phyloP scores from a whole-genome alignment of 1,140 invertebrate genomes.

The Galleria mellonella region DNA sequence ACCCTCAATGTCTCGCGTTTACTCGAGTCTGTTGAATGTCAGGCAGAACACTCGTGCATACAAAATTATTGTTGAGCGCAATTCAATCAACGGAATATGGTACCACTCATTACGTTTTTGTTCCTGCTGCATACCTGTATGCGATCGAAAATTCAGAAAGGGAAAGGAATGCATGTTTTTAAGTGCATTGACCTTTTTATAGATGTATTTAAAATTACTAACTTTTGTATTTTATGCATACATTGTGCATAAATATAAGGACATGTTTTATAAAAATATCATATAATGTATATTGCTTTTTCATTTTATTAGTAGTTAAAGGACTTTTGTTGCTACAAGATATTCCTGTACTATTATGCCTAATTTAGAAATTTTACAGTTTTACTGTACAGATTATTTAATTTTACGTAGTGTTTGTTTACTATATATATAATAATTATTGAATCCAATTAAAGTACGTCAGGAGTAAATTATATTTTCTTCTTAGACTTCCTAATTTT shows the following conservation, averaged over 20 bases:
- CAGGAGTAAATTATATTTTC: background rate
- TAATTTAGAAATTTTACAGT: no score
- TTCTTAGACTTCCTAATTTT: background rate
- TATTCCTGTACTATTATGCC: no score
- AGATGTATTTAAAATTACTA: no score
- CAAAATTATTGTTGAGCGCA: constrained; percentile 18
- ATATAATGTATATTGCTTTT: no score
- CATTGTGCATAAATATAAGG: no score
- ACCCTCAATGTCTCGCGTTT: constrained; percentile 12
- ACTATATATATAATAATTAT: no score
- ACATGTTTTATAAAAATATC: no score
- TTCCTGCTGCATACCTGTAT: constrained; percentile 25
- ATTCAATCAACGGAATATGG: constrained; percentile 15
- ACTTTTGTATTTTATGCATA: background rate
- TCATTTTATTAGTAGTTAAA: no score
- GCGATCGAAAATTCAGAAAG: constrained; percentile 36
- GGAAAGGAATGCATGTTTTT: constrained; percentile 38
- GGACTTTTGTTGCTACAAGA: no score
- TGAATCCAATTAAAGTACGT: no score
- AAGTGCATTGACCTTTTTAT: constrained; percentile 37
- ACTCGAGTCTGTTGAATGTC: constrained; percentile 18
- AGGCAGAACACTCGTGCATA: constrained; percentile 11
- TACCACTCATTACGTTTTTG: constrained; percentile 24
- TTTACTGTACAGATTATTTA: no score
- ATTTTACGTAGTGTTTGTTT: no score